Conservation (phyloP, 2,888 invertebrate species). For the Cotesia congregata region DNA sequence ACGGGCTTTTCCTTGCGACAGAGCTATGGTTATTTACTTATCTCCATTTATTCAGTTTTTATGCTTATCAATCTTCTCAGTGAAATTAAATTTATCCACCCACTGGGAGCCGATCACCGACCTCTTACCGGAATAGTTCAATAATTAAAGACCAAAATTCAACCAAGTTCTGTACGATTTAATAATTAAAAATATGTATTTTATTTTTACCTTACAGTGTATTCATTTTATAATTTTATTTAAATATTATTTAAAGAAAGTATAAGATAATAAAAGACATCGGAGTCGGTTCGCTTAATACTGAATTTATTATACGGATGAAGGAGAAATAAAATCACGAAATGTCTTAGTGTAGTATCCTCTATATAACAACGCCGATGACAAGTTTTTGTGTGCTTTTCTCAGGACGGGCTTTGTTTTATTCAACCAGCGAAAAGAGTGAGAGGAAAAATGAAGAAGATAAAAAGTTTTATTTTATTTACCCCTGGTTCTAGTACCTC, state of each 20-base stretch:
- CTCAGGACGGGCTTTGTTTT: slow-evolving; percentile 33
- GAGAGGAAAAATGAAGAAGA: neutral
- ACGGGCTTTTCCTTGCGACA: slow-evolving; percentile 70
- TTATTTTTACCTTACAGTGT: too few species aligned
- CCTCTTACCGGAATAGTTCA: slow-evolving; percentile 43
- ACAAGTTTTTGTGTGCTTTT: slow-evolving; percentile 28
- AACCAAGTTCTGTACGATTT: neutral
- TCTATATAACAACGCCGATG: slow-evolving; percentile 9
- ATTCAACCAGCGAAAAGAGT: slow-evolving; percentile 33
- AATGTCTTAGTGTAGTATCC: slow-evolving; percentile 12
- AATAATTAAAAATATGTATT: too few species aligned
- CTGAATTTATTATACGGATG: slow-evolving; percentile 40
- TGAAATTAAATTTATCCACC: slow-evolving; percentile 69
- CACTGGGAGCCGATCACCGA: slow-evolving; percentile 66
- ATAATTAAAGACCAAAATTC: neutral
- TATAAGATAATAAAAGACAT: slow-evolving; percentile 11
- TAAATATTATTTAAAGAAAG: slow-evolving; percentile 12
- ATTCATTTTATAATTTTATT: neutral
- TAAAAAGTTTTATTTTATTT: neutral
- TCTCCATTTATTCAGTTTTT: slow-evolving; percentile 71
- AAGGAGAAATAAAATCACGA: slow-evolving; percentile 40
- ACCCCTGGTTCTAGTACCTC: slow-evolving; percentile 7
- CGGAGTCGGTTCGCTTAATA: slow-evolving; percentile 34
- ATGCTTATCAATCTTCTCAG: slow-evolving; percentile 71
- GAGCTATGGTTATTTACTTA: slow-evolving; percentile 71